Base-by-base conservation (phyloP, 2,888 invertebrate genomes). In the Euplexia lucipara region DNA sequence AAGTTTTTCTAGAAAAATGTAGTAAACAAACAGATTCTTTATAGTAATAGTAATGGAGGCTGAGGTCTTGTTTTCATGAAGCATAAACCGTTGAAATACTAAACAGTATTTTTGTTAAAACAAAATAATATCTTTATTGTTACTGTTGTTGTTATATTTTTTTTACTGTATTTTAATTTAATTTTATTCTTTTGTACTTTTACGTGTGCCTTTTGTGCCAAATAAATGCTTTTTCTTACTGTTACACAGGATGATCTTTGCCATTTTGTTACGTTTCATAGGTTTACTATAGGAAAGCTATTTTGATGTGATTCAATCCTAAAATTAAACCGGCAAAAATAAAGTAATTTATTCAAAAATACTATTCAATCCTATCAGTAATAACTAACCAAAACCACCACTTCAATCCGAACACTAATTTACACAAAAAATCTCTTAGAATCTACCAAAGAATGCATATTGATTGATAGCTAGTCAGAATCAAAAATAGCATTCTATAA, bases 11-110 rank as follows among this genome's bases (percentile, higher is more conserved):
- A 16, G 34, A 66, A 47, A 53, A 14, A 34, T 65, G 34, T 68
- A 68, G 67, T 67, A 67, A 68, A 68, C 59, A 68, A 41, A 68
- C 7, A 5, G 35, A 32, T 52, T 51, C 20, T 14, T 35, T 6
- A 37, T 44, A 37, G 32, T 32, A 37, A 32, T 14, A 16, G 9
- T 35, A n/a, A 18, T n/a, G 3, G 2, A 0, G 9, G 14, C 10
- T 22, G 20, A 10, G n/a, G n/a, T 6, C 6, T 18, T n/a, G 26
- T 51, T 32, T 63, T 37, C 4, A 20, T 47, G 1, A 47, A 48
- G 10, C 8, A 12, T 1, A 26, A 26, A 26, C 26, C 26, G 18
- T 26, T n/a, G n/a, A 16, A 52, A 32, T 16, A 18, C 3, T 26
- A 34, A 44, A 9, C 7, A 32, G 7, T 4, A 10, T 26, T 53